Evolutionary conservation across 2,888 invertebrate genomes (phyloP), one percentile per base, ranked within the genome.

Genomic region (Chaitophorus viminalis): DNA sequence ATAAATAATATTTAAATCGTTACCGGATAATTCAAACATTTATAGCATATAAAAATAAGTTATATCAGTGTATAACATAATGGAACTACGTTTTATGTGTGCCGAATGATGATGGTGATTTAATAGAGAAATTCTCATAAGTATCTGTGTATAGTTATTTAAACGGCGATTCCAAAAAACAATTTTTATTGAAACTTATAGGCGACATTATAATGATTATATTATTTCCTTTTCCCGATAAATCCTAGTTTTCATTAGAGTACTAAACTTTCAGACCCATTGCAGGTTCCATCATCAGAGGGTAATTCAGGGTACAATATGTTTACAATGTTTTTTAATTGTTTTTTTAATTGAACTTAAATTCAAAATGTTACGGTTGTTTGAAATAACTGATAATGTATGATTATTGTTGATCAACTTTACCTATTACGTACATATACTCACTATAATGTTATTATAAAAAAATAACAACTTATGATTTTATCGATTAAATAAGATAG

Each of bases 1-100:
- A 68, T 68, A n/a, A 68, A 68, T n/a, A 68, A n/a, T 68, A 14
- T 46, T 68, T n/a, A 68, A 68, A 68, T 68, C 68, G 46, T 68
- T 3, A 21, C 21, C 25, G 60, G 60, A 25, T 5, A 25, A 60
- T 60, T 60, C 68, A 29, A 68, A 29, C 68, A 68, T 65, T 65
- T 54, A 21, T 65, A 46, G 11, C 46, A 9, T 14, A 46, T 46
- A 46, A 46, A 11, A 46, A 11, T 46, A 46, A 46, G 46, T 14
- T 46, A 46, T 3, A 46, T 14, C 46, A 14, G 46, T 46, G 14
- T 46, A 68, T 11, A 14, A 68, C 68, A 68, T 68, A 11, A 68
- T 8, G 29, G 9, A n/a, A 29, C n/a, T 25, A 8, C 29, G 25
- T 9, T 68, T 21, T 68, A n/a, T 11, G 29, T 68, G 60, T 77